Evolutionary conservation across 1,140 invertebrate species (phyloP).

Genomic region (Drosophila seguyi): DNA sequence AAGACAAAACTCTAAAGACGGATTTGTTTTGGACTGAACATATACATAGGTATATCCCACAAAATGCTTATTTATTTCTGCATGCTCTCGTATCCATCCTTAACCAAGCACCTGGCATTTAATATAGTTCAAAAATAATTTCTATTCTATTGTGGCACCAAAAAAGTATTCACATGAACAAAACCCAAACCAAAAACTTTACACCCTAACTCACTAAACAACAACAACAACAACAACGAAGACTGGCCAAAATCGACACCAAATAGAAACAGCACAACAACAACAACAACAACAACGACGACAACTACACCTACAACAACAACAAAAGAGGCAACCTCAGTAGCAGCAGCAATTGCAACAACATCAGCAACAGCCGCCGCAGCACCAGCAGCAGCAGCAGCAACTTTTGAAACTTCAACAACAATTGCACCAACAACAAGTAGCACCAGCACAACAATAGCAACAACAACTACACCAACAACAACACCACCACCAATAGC

Average conservation of each 20-base stretch:
- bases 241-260: slow-evolving; percentile 79
- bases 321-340: slow-evolving; percentile 15
- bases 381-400: slow-evolving; percentile 1
- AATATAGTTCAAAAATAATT: slow-evolving; percentile 59
- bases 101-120: slow-evolving; percentile 63
- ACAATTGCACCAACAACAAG: slow-evolving; percentile 38
- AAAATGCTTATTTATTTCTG: slow-evolving; percentile 30
- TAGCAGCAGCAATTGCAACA: slow-evolving; percentile 25
- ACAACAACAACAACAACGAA: slow-evolving; percentile 56
- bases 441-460: slow-evolving; percentile 32
- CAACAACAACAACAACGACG: slow-evolving; percentile 27
- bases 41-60: not conserved
- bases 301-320: not conserved
- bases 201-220: slow-evolving; percentile 75
- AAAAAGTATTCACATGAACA: slow-evolving; percentile 64
- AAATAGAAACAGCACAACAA: slow-evolving; percentile 52
- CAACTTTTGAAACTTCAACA: slow-evolving; percentile 27
- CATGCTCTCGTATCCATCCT: slow-evolving; percentile 41
- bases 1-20: not conserved
- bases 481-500: slow-evolving; percentile 42
- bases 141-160: slow-evolving; percentile 74
- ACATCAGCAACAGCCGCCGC: slow-evolving; percentile 15
- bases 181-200: slow-evolving; percentile 62
- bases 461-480: slow-evolving; percentile 37
- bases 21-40: not conserved